These are phyloP conservation scores for Sinohyriopsis cumingii DNA, from an alignment of 2,888 invertebrate genomes.

Conservation along the genomic window DNA sequence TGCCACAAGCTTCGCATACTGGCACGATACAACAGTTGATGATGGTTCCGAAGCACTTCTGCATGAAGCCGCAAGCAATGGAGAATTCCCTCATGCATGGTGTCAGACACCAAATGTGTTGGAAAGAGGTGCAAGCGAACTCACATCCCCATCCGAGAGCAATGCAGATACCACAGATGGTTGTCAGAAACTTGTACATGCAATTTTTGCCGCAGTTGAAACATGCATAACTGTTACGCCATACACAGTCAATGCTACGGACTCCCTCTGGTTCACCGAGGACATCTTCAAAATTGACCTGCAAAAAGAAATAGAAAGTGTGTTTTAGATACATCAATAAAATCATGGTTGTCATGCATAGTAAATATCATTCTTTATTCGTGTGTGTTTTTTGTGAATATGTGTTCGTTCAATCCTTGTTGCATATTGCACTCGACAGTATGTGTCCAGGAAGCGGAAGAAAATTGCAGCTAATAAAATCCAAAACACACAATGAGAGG, in stretches of 20 bases:
- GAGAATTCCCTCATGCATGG: slow-evolving; percentile 80
- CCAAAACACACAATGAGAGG: too few species aligned
- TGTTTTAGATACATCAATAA: too few species aligned
- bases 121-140: slow-evolving; percentile 75
- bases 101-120: slow-evolving; percentile 83
- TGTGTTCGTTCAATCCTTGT: too few species aligned
- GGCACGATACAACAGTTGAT: slow-evolving; percentile 76
- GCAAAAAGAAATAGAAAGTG: neutral
- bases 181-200: slow-evolving; percentile 81
- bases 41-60: slow-evolving; percentile 70
- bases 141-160: slow-evolving; percentile 76
- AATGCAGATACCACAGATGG: slow-evolving; percentile 79
- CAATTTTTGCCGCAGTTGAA: slow-evolving; percentile 80
- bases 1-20: slow-evolving; percentile 76
- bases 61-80: slow-evolving; percentile 73
- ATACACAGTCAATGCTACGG: slow-evolving; percentile 78
- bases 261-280: slow-evolving; percentile 60
- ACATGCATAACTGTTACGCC: slow-evolving; percentile 78
- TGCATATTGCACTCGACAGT: too few species aligned
- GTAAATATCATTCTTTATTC: too few species aligned
- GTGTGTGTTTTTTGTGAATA: too few species aligned
- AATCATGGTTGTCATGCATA: too few species aligned
- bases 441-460: too few species aligned
- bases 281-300: slow-evolving; percentile 58
- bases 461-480: too few species aligned